Conservation (phyloP, 92 coral and sea anemone species). For the Micromussa lordhowensis region DNA sequence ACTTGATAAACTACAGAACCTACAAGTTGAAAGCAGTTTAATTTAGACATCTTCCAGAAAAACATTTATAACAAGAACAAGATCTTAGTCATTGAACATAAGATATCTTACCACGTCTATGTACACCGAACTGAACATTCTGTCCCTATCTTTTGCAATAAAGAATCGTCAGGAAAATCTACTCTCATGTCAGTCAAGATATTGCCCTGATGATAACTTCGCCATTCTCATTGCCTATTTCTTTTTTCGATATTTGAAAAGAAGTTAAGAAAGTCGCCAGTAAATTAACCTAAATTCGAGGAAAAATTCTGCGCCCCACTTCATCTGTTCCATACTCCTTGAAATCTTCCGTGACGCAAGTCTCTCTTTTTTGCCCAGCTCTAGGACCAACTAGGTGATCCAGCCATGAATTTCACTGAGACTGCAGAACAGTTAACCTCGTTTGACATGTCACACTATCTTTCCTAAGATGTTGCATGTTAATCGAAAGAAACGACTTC, state of each 20-base stretch:
- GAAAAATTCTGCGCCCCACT: not conserved
- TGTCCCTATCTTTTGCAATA: not conserved
- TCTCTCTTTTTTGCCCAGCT: not conserved
- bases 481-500: too few species aligned
- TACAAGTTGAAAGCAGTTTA: too few species aligned
- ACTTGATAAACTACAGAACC: too few species aligned
- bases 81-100: too few species aligned
- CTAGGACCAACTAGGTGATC: not conserved
- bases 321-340: not conserved
- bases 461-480: not conserved
- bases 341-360: not conserved
- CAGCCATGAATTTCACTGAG: not conserved
- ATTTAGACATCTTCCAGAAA: too few species aligned
- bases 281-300: not conserved
- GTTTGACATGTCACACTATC: not conserved
- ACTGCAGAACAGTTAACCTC: not conserved
- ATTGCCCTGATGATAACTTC: not conserved
- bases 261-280: not conserved
- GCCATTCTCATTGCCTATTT: not conserved
- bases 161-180: not conserved
- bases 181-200: not conserved
- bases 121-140: not conserved
- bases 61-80: too few species aligned
- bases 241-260: not conserved
- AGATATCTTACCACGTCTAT: not conserved